Percentiles rank a stretch among this genome's conserved stretches.
Evolutionary conservation across 2,888 invertebrate genomes (phyloP).

Genomic region (Osedax frankpressi): DNA sequence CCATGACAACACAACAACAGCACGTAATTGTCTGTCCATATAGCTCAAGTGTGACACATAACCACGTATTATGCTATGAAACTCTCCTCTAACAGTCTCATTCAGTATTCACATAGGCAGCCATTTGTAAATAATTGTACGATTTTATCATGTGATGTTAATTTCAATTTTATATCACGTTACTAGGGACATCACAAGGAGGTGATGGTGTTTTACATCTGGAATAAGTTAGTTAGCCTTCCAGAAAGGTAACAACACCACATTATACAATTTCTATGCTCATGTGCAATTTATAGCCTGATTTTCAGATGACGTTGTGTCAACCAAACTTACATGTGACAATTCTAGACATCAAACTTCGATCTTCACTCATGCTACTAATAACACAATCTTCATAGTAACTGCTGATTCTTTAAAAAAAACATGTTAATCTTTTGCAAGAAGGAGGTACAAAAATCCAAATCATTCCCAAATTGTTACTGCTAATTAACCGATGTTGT

Average conservation of each 20-base stretch:
- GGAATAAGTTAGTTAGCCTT: not conserved
- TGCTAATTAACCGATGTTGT: not conserved
- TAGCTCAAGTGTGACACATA: not conserved
- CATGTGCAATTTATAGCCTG: not conserved
- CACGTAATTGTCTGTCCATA: not conserved
- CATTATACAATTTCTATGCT: not conserved
- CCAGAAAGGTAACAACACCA: not conserved
- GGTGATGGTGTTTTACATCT: not conserved
- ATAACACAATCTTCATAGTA: not conserved
- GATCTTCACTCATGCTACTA: not conserved
- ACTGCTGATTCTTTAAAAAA: not conserved
- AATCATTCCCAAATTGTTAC: not conserved
- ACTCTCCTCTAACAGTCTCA: not conserved
- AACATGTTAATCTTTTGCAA: not conserved
- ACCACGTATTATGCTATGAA: not conserved
- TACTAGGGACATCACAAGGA: not conserved
- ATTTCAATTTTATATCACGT: slow-evolving; percentile 4
- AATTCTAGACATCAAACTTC: not conserved
- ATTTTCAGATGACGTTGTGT: not conserved
- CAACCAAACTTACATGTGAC: not conserved
- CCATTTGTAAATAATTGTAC: not conserved
- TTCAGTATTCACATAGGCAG: not conserved
- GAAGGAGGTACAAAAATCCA: too few relatives aligned
- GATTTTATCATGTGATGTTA: not conserved
- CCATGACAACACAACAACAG: not conserved